phyloP scores from a whole-genome alignment of 37 sponge, comb jelly and placozoan species.

The Agelas oroides region DNA sequence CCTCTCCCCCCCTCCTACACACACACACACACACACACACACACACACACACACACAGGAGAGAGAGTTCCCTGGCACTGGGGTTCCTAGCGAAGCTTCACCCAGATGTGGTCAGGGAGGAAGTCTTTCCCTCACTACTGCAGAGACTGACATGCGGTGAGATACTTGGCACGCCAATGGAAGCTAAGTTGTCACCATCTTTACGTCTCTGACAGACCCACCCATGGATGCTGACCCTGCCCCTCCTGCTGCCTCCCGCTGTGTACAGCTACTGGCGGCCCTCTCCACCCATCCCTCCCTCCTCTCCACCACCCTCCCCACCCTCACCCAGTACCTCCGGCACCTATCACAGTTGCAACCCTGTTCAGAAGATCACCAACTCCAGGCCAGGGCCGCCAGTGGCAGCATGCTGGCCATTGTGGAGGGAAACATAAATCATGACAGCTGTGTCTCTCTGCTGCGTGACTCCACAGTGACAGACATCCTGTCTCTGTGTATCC shows the following conservation, averaged over 20 bases:
- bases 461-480: neutral
- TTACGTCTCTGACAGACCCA: neutral
- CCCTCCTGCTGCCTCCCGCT: neutral
- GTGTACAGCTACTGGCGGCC: neutral
- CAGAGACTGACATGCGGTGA: neutral
- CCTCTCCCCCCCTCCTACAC: too few species aligned
- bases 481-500: too few species aligned
- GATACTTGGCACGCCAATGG: neutral
- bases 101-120: neutral
- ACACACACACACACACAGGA: too few species aligned
- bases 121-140: slow-evolving; percentile 1
- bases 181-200: neutral
- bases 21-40: too few species aligned
- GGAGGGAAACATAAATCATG: neutral
- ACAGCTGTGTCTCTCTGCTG: slow-evolving; percentile 8
- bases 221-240: neutral
- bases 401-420: slow-evolving; percentile 11
- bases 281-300: slow-evolving; percentile 1
- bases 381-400: slow-evolving; percentile 2
- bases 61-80: neutral
- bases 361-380: neutral
- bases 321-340: neutral
- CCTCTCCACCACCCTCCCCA: neutral
- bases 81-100: neutral
- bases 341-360: neutral